Evolutionary conservation across 2,888 invertebrate species (phyloP), one percentile per base, ranked within the genome.

Genomic region (Himalopsyche anomala): DNA sequence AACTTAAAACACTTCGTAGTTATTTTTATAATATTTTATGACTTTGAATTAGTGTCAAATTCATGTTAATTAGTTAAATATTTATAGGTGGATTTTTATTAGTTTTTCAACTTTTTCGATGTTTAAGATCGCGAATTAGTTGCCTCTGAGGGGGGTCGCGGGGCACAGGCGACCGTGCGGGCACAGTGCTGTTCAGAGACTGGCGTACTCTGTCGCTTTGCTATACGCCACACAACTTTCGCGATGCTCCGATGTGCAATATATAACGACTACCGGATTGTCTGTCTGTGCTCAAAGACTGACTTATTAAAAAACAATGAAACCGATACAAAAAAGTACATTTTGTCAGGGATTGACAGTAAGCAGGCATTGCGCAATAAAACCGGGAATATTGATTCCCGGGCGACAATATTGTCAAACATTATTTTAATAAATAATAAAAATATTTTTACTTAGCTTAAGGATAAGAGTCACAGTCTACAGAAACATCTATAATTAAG

Each of bases 241-340:
- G 19, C 19, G 62, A 62, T 62, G n/a, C 19, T 28, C 62, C 15
- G 19, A 62, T 51, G 62, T 62, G 28, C 62, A 62, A 62, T 19
- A 62, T 62, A 62, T 11, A 19, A 62, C 62, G 8, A 19, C 62
- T 62, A 62, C 62, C 19, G 62, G 62, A 62, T 62, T 62, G 62
- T 62, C 19, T 62, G 62, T 19, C 62, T 62, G 28, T 62, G 4
- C 62, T 28, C 62, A 28, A 62, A 62, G 1, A 19, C 19, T 8
- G 19, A n/a, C 8, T 62, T 62, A 19, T 19, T 62, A 62, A 62
- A n/a, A 62, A 62, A 56, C n/a, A 56, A 56, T n/a, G 9, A n/a
- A 56, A 56, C 3, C 2, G 1, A n/a, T 55, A 9, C 12, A n/a
- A 56, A n/a, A 56, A 56, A 56, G 5, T 56, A 19, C 62, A 62